Evolutionary conservation across 37 sponge, comb jelly and placozoan genomes (phyloP).

Genomic region (Corticium candelabrum): DNA sequence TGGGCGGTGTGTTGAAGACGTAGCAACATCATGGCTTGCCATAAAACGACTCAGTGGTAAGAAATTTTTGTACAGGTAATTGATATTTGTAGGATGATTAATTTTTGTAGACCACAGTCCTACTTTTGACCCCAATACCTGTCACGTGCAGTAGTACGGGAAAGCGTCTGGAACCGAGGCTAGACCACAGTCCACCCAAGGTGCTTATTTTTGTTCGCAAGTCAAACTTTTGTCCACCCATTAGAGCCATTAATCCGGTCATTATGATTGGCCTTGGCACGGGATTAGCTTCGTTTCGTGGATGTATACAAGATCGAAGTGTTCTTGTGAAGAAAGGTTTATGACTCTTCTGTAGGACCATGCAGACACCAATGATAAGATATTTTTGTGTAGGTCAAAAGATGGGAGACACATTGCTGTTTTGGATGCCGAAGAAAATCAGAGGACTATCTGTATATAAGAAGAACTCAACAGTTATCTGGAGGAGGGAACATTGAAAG

Average conservation of each 20-base stretch:
- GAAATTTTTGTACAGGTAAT: no score
- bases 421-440: slow-evolving; percentile 80
- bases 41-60: background rate
- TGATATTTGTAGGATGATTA: no score
- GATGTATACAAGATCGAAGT: slow-evolving; percentile 86
- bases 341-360: background rate
- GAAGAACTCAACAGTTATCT: slow-evolving; percentile 64
- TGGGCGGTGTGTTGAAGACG: slow-evolving; percentile 54
- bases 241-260: slow-evolving; percentile 52
- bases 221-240: slow-evolving; percentile 69
- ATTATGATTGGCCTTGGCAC: slow-evolving; percentile 98
- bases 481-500: slow-evolving; percentile 47
- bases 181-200: slow-evolving; percentile 12
- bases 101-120: no score
- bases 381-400: slow-evolving; percentile 33
- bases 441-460: slow-evolving; percentile 79
- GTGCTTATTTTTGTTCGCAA: slow-evolving; percentile 70
- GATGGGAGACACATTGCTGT: slow-evolving; percentile 56
- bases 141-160: no score
- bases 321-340: slow-evolving; percentile 21
- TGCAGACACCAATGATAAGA: background rate
- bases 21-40: slow-evolving; percentile 78
- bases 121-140: no score
- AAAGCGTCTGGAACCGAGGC: no score
- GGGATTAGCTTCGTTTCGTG: slow-evolving; percentile 91